Base-by-base conservation (phyloP, 1,140 invertebrate species). In the Rhyzopertha dominica region DNA sequence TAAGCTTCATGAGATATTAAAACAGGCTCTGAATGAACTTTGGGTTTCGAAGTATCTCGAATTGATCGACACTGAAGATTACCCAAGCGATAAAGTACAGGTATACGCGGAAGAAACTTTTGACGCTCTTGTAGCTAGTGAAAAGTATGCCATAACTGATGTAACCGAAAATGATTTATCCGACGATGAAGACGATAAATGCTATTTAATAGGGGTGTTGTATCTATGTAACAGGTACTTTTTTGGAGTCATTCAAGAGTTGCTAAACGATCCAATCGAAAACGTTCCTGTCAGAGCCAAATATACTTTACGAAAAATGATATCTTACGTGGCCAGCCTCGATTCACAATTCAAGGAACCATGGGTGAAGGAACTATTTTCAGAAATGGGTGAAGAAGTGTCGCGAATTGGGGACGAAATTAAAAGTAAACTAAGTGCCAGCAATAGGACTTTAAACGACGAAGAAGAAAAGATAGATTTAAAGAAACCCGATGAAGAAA, bases 61-160 rank as follows among this genome's bases (percentile, higher is more conserved):
- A 2, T 20, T 43, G 13, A 41, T 47, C 19, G 25, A 43, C 29
- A 25, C 35, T 5, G 36, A 48, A 23, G 28, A 55, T 39, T 24
- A 39, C 16, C 40, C 39, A 4, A 39, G 36, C 9, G 38, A 48
- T 28, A 48, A 54, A 13, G 24, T 54, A 10, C 40, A 49, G 5
- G 47, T 50, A 1, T 62, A 60, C 23, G 49, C 52, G 3, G 60
- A 58, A 36, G 49, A 54, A 16, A 50, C 47, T 18, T 38, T 56
- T 9, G 38, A 46, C 5, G 41, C 37, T 8, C 34, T 60, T 3
- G 47, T 29, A 20, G 29, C 37, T 19, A 48, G 53, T 8, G 44
- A 53, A 17, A 40, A 47, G 30, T 46, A 20, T 5, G 34, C 10
- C 26, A 56, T 48, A 17, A 51, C 14, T 44, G 47, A 22, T 12